phyloP scores from a whole-genome alignment of 2,888 invertebrate species.

The Sphecodes monilicornis region DNA sequence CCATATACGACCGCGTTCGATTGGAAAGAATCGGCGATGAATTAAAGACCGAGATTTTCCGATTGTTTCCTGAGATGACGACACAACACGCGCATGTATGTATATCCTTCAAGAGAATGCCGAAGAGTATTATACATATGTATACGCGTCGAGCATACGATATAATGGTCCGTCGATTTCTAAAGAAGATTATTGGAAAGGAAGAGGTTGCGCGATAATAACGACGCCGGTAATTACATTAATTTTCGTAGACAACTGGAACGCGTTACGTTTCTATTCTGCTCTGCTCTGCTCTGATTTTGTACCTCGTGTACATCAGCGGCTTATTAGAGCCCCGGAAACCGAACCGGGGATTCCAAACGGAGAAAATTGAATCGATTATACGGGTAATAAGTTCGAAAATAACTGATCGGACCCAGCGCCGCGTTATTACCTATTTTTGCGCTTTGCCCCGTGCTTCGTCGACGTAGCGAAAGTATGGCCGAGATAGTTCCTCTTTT shows the following conservation, averaged over 20 bases:
- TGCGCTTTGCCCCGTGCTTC: background rate
- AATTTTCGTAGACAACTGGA: slow-evolving; percentile 29
- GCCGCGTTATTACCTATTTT: slow-evolving; percentile 24
- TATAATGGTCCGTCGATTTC: slow-evolving; percentile 33
- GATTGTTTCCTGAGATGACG: slow-evolving; percentile 53
- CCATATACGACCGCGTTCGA: slow-evolving; percentile 10
- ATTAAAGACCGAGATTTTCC: slow-evolving; percentile 55
- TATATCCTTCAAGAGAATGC: slow-evolving; percentile 27
- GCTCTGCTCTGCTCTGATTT: slow-evolving; percentile 7
- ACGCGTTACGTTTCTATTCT: background rate
- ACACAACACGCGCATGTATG: slow-evolving; percentile 20
- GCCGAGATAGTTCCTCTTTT: slow-evolving; percentile 29
- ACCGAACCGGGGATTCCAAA: background rate
- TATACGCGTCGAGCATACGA: background rate
- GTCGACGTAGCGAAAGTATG: slow-evolving; percentile 36
- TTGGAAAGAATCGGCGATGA: slow-evolving; percentile 27
- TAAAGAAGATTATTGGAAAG: slow-evolving; percentile 36
- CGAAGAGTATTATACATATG: too few relatives aligned
- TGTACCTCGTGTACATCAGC: background rate
- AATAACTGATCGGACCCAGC: slow-evolving; percentile 31
- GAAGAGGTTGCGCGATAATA: slow-evolving; percentile 27
- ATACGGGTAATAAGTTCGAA: slow-evolving; percentile 31
- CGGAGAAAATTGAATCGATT: slow-evolving; percentile 33
- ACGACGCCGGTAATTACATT: slow-evolving; percentile 26
- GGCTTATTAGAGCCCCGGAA: background rate